Percentiles rank a stretch among this genome's conserved stretches.
phyloP scores from a whole-genome alignment of 2,113 vertebrate genomes.

The Vidua macroura region DNA sequence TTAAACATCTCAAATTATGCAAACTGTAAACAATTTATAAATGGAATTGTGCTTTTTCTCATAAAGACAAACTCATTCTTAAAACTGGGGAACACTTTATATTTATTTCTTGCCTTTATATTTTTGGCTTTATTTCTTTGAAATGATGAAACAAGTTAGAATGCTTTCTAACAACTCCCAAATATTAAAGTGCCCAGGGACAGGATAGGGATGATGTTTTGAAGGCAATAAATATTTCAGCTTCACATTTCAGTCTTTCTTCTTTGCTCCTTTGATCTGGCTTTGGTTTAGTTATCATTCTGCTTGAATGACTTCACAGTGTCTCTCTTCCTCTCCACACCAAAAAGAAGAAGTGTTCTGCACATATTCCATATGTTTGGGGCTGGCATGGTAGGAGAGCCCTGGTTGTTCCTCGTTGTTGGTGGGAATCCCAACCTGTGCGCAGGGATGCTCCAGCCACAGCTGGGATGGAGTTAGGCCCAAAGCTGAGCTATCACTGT shows the following conservation, averaged over 20 bases:
- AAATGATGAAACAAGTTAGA: constrained; percentile 67
- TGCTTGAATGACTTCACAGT: constrained; percentile 81
- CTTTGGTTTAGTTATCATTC: constrained; percentile 92
- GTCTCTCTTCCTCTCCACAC: constrained; percentile 70
- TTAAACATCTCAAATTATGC: constrained; percentile 31
- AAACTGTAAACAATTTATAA: constrained; percentile 34
- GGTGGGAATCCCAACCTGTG: background rate
- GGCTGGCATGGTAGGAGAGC: background rate
- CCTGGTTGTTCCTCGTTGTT: background rate
- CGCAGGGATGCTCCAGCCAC: background rate
- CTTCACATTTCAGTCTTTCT: constrained; percentile 87
- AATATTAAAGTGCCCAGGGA: constrained; percentile 75
- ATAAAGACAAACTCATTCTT: constrained; percentile 22
- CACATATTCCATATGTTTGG: constrained; percentile 34
- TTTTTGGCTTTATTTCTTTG: constrained; percentile 64
- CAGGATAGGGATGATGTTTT: constrained; percentile 79
- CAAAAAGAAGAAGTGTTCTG: constrained; percentile 51
- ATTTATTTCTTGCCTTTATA: constrained; percentile 12
- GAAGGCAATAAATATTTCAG: constrained; percentile 91
- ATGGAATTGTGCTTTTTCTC: constrained; percentile 11
- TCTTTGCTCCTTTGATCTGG: constrained; percentile 86
- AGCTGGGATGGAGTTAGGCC: background rate
- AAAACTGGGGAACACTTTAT: constrained; percentile 7
- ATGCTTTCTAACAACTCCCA: constrained; percentile 70
- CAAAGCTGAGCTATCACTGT: background rate